Percentiles rank a stretch among this genome's conserved stretches.
Evolutionary conservation across 2,113 vertebrate species (phyloP).

Genomic region (Bambusicola thoracicus): DNA sequence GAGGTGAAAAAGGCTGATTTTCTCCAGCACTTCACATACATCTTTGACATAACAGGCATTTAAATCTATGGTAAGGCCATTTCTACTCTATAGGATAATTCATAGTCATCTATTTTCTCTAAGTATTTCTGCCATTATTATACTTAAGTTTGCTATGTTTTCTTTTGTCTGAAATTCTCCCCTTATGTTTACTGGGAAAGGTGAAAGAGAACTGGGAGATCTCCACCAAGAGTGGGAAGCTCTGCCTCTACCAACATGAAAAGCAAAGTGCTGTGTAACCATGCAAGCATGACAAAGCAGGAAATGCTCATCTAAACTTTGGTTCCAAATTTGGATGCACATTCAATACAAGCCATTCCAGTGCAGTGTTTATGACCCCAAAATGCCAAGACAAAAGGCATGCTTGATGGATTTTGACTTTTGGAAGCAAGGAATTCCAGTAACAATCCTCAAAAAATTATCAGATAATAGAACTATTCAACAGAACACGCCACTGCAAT

Average conservation of each 20-base stretch:
- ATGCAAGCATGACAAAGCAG: slow-evolving; percentile 31
- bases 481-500: background rate
- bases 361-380: background rate
- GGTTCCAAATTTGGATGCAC: slow-evolving; percentile 48
- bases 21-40: background rate
- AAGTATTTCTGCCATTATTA: background rate
- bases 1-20: background rate
- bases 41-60: background rate
- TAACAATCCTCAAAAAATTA: background rate
- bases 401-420: background rate
- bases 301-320: slow-evolving; percentile 17
- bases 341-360: background rate
- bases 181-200: background rate
- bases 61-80: background rate
- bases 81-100: background rate
- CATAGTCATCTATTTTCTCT: background rate
- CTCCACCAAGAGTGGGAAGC: background rate
- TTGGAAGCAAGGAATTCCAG: background rate
- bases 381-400: background rate
- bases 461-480: background rate
- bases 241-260: background rate
- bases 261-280: background rate
- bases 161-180: background rate
- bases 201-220: accelerated
- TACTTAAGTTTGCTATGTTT: background rate